Conservation (phyloP, 2,797 vertebrate genomes). For the Cyprinodon diabolis region DNA sequence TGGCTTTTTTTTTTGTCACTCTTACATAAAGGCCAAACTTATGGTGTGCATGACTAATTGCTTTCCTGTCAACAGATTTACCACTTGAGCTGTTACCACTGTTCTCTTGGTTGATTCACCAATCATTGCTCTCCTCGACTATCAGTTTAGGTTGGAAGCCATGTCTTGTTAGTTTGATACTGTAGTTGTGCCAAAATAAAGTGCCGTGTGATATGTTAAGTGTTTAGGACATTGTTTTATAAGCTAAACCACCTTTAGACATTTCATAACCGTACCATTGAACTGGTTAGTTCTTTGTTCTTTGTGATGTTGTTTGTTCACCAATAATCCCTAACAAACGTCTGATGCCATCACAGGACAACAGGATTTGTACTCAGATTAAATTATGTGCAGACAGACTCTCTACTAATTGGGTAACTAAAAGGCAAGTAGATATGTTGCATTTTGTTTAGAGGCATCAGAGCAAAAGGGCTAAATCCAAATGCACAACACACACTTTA, state of each 20-base stretch:
- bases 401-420: not conserved
- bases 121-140: not conserved
- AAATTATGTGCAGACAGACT: not conserved
- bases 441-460: too few species aligned
- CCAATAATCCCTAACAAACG: not conserved
- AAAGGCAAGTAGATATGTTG: not conserved
- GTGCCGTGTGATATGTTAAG: too few species aligned
- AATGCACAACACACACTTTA: not conserved
- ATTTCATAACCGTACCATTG: too few species aligned
- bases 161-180: too few species aligned
- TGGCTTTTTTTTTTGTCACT: not conserved
- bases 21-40: not conserved
- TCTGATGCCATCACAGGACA: not conserved
- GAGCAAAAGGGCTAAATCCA: not conserved
- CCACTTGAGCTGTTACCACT: not conserved
- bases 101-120: not conserved
- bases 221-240: too few species aligned
- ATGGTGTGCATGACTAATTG: too few species aligned
- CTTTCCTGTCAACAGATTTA: not conserved
- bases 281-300: too few species aligned
- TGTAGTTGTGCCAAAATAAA: too few species aligned
- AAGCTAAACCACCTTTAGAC: too few species aligned
- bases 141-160: too few species aligned
- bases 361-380: not conserved
- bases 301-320: not conserved